Base-by-base conservation (phyloP, 2,888 invertebrate genomes). In the Calameuta idolon region DNA sequence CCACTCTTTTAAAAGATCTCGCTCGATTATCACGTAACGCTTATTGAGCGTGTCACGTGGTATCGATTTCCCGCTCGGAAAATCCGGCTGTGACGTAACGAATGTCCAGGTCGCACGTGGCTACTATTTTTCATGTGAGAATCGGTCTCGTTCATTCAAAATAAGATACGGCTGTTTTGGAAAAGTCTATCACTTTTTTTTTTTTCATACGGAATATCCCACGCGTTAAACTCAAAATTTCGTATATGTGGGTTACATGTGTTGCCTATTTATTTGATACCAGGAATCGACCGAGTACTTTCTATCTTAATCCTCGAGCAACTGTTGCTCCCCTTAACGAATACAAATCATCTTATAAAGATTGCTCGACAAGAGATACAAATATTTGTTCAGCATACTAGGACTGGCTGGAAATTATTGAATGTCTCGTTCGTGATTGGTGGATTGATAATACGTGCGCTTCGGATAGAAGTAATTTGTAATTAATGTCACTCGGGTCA, bases 161-260 rank as follows among this genome's bases (percentile, higher is more conserved):
- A 23, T 23, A 23, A 55, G 55, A 55, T 55, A 23, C 55, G 15
- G 23, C 35, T 35, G 9, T 23, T 11, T 37, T 15, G 55, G 23
- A 9, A 55, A 23, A 40, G 2, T 23, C 5, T 55, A 55, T 55
- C 9, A 55, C 0, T 55, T 2, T 55, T 55, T 5, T 55, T 55
- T 55, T 40, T 4, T 15, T 2, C 15, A 15, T 15, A 40, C 55
- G 9, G 9, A 55, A 23, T 9, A 55, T 23, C 55, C 9, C 23
- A 55, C 55, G 1, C 9, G 55, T 55, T 1, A 55, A 23, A 23
- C 9, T 55, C 23, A 23, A 9, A 9, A 55, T 55, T 55, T 55
- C 9, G 23, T 74, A 31, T 71, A 71, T 31, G 74, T 74, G 37
- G 74, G 74, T 35, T 74, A 35, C 74, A 34, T 35, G n/a, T 74